Conservation (phyloP, 2,113 vertebrate species). For the Lutjanus erythropterus region DNA sequence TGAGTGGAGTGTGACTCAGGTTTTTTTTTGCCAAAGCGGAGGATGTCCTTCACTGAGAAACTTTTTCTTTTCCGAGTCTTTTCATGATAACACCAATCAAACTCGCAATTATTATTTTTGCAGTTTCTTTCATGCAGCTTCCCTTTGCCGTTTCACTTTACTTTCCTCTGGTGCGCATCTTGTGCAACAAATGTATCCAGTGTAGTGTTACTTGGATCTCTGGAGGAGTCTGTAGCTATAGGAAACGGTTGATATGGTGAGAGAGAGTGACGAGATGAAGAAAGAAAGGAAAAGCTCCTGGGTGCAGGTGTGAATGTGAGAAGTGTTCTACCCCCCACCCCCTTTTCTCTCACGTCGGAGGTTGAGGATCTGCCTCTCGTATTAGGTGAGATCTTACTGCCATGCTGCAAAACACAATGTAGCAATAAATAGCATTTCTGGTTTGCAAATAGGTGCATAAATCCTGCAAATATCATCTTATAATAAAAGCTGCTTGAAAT, state of each 20-base stretch:
- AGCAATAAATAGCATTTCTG: slow-evolving; percentile 27
- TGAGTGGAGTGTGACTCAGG: slow-evolving; percentile 55
- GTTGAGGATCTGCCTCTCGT: background rate
- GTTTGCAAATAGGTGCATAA: slow-evolving; percentile 41
- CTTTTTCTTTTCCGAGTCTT: background rate
- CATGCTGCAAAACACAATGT: slow-evolving; percentile 32
- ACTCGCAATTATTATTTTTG: slow-evolving; percentile 8
- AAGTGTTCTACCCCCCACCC: slow-evolving; percentile 21
- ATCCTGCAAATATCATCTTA: background rate
- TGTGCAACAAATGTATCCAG: slow-evolving; percentile 19
- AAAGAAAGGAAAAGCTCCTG: slow-evolving; percentile 32
- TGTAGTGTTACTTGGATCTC: slow-evolving; percentile 30
- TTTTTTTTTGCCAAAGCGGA: slow-evolving; percentile 45
- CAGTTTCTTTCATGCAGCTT: background rate
- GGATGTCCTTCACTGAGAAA: slow-evolving; percentile 51
- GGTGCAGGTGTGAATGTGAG: slow-evolving; percentile 52
- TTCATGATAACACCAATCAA: slow-evolving; percentile 21
- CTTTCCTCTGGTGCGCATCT: background rate
- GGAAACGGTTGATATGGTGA: slow-evolving; percentile 75
- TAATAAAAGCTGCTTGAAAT: slow-evolving; percentile 31
- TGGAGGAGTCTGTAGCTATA: slow-evolving; percentile 59
- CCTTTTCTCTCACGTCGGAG: slow-evolving; percentile 23
- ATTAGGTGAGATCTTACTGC: slow-evolving; percentile 29
- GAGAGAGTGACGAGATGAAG: slow-evolving; percentile 33
- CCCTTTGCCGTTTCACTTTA: slow-evolving; percentile 2